phyloP scores from a whole-genome alignment of 35 echinoderm and acorn worm species.

The Holothuria glaberrima region DNA sequence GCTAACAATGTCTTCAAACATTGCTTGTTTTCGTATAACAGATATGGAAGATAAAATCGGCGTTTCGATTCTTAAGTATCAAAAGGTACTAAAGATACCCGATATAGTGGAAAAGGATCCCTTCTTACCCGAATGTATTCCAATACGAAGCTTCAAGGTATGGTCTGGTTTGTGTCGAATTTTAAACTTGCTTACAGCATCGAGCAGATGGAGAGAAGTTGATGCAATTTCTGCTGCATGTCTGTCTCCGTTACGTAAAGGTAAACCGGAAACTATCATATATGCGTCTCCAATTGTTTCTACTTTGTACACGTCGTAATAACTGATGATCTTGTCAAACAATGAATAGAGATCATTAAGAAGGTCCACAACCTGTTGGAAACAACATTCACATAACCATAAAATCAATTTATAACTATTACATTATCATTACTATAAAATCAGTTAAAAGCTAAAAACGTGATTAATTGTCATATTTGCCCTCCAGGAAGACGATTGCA shows the following conservation, averaged over 20 bases:
- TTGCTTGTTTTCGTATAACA: no score
- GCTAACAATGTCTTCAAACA: no score
- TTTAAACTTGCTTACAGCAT: conserved; percentile 74
- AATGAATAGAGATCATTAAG: conserved; percentile 93
- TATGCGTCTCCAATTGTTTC: conserved; percentile 95
- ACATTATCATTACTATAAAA: not conserved
- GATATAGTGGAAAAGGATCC: no score
- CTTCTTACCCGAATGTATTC: conserved; percentile 92
- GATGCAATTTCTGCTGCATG: conserved; percentile 94
- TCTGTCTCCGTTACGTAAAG: conserved; percentile 77
- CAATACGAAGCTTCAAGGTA: conserved; percentile 82
- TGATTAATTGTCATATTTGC: no score
- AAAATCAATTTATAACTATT: no score
- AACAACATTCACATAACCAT: not conserved
- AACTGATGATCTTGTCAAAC: conserved; percentile 92
- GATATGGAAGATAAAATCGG: no score
- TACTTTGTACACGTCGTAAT: conserved; percentile 91
- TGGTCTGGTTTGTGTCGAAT: conserved; percentile 80
- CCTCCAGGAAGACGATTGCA: no score
- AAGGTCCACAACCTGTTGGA: conserved; percentile 84
- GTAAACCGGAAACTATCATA: conserved; percentile 97
- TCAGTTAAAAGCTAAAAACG: no score
- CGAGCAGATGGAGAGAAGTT: conserved; percentile 75
- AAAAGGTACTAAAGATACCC: no score
- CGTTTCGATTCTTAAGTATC: no score